Conservation (phyloP, 1,140 invertebrate species). For the Asobara japonica region DNA sequence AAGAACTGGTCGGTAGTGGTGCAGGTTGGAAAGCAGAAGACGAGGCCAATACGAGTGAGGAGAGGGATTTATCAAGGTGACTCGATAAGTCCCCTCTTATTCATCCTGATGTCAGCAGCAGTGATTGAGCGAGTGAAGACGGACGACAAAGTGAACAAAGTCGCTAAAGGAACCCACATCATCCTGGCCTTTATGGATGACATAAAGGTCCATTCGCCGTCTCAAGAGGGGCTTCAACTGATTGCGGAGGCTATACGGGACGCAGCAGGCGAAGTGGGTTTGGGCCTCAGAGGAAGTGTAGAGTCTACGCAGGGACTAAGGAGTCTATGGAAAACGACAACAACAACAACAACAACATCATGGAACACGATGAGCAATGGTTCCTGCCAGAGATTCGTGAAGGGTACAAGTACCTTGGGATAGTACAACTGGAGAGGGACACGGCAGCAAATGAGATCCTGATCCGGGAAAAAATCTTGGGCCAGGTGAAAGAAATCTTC, state of each 20-base stretch:
- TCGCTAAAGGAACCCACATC: slow-evolving; percentile 34
- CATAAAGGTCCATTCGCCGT: slow-evolving; percentile 44
- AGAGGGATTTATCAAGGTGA: slow-evolving; percentile 45
- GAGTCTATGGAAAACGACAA: too few species aligned
- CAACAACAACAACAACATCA: not conserved
- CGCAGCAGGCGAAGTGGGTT: slow-evolving; percentile 33
- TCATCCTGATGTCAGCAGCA: slow-evolving; percentile 40
- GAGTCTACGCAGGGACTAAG: slow-evolving; percentile 20
- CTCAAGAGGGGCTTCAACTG: slow-evolving; percentile 7
- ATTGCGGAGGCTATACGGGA: slow-evolving; percentile 33
- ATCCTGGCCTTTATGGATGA: slow-evolving; percentile 46
- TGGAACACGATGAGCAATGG: not conserved
- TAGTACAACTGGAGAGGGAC: slow-evolving; percentile 38
- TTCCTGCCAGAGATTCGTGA: slow-evolving; percentile 37
- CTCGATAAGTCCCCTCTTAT: slow-evolving; percentile 48
- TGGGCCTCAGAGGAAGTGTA: slow-evolving; percentile 37
- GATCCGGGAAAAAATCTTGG: slow-evolving; percentile 18
- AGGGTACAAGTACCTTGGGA: slow-evolving; percentile 39
- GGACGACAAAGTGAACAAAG: slow-evolving; percentile 27
- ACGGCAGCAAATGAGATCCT: slow-evolving; percentile 16
- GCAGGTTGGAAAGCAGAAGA: slow-evolving; percentile 19
- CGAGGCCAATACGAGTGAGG: slow-evolving; percentile 37
- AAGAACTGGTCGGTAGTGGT: slow-evolving; percentile 39
- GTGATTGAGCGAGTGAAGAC: slow-evolving; percentile 37
- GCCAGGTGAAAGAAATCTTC: slow-evolving; percentile 22